phyloP scores from a whole-genome alignment of 2,888 invertebrate genomes.

The Zaprionus lineosus region DNA sequence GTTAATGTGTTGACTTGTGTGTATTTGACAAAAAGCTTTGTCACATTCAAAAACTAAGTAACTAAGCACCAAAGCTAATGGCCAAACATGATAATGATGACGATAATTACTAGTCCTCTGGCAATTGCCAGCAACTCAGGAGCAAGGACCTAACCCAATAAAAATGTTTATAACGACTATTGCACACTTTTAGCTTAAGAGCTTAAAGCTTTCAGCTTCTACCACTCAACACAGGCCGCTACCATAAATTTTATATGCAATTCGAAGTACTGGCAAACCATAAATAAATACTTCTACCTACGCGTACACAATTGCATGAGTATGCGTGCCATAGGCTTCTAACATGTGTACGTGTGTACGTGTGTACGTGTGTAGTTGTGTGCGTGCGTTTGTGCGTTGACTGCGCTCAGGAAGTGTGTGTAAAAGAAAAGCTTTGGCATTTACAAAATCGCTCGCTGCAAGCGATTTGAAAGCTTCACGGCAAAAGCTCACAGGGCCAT shows the following conservation, averaged over 20 bases:
- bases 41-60: conserved; percentile 26
- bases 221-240: neutral
- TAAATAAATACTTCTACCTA: conserved; percentile 42
- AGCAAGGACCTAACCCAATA: conserved; percentile 20
- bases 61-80: conserved; percentile 39
- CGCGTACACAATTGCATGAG: neutral
- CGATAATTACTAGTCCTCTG: conserved; percentile 18
- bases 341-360: neutral
- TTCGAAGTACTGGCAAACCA: conserved; percentile 48
- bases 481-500: conserved; percentile 33
- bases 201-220: conserved; percentile 47
- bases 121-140: conserved; percentile 1
- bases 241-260: conserved; percentile 45
- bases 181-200: conserved; percentile 33
- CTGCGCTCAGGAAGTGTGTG: neutral
- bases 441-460: neutral
- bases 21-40: conserved; percentile 38
- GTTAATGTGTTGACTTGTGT: too few relatives aligned
- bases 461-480: neutral
- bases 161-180: conserved; percentile 16
- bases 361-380: neutral
- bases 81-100: conserved; percentile 12
- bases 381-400: neutral
- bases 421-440: conserved; percentile 10
- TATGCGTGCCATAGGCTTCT: too few relatives aligned